Conservation (phyloP, 2,113 vertebrate genomes). For the Dendrocopos noguchii region DNA sequence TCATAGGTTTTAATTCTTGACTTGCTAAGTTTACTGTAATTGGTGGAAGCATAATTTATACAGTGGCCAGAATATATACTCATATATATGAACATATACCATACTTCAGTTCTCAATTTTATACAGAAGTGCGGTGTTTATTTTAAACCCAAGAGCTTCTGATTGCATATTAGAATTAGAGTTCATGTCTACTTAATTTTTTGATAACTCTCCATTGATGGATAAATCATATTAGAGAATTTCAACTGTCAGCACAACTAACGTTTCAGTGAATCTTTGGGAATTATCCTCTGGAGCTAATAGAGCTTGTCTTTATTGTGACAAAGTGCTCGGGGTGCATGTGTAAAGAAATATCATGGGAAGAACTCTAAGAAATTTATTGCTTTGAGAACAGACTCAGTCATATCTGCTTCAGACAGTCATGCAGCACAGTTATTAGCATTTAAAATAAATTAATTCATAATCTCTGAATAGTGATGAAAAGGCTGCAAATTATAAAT, state of each 20-base stretch:
- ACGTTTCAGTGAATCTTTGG: not conserved
- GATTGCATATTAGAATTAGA: slow-evolving; percentile 37
- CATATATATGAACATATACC: not conserved
- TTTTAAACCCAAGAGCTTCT: not conserved
- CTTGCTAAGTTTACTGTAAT: not conserved
- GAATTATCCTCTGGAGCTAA: not conserved
- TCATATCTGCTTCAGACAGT: not conserved
- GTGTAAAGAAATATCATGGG: not conserved
- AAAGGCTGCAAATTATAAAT: not conserved
- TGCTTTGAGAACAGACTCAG: not conserved
- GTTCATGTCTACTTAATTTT: slow-evolving; percentile 27
- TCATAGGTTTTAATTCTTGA: not conserved
- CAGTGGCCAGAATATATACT: not conserved
- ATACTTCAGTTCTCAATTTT: not conserved
- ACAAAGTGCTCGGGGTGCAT: not conserved
- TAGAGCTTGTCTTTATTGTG: not conserved
- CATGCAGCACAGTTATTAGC: not conserved
- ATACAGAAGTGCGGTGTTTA: not conserved
- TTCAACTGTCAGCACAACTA: not conserved
- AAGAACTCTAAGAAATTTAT: not conserved
- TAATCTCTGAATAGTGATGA: not conserved
- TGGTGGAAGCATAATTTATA: not conserved
- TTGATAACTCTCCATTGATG: slow-evolving; percentile 6
- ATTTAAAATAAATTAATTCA: not conserved
- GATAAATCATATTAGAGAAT: slow-evolving; percentile 30